Conservation (phyloP, 2,888 invertebrate species). For the Lycocerus yunnanus region DNA sequence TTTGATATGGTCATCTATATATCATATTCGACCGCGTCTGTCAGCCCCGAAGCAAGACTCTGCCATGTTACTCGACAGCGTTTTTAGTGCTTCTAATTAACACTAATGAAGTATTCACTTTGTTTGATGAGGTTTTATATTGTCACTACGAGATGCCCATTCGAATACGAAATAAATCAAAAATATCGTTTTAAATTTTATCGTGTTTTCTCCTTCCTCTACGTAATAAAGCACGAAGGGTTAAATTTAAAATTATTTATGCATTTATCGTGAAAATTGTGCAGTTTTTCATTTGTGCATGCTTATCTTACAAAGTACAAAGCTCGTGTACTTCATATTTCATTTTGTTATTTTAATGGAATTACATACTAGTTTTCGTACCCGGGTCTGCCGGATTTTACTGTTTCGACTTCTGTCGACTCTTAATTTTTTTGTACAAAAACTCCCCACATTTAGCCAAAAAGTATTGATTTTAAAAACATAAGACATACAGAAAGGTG, state of each 20-base stretch:
- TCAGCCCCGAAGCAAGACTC: slow-evolving; percentile 35
- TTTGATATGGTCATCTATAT: slow-evolving; percentile 39
- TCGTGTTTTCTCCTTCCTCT: neutral
- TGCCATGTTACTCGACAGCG: slow-evolving; percentile 37
- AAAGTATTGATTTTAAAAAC: no score
- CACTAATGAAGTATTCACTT: slow-evolving; percentile 44
- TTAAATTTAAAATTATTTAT: neutral
- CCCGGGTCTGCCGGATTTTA: no score
- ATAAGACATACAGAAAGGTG: no score
- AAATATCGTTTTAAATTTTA: neutral
- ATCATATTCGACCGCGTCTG: slow-evolving; percentile 38
- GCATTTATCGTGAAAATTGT: neutral
- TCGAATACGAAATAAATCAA: neutral
- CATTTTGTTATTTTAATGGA: neutral
- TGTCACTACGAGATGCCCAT: neutral
- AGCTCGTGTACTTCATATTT: neutral
- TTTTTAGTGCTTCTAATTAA: slow-evolving; percentile 44
- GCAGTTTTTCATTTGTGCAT: neutral
- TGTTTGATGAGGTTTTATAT: slow-evolving; percentile 28
- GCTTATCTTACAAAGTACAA: neutral
- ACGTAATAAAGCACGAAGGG: neutral
- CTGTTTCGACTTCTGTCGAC: no score
- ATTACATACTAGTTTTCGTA: neutral
- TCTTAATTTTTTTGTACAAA: no score
- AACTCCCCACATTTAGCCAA: no score